Conservation (phyloP, 1,140 invertebrate species). For the Halesus radiatus region DNA sequence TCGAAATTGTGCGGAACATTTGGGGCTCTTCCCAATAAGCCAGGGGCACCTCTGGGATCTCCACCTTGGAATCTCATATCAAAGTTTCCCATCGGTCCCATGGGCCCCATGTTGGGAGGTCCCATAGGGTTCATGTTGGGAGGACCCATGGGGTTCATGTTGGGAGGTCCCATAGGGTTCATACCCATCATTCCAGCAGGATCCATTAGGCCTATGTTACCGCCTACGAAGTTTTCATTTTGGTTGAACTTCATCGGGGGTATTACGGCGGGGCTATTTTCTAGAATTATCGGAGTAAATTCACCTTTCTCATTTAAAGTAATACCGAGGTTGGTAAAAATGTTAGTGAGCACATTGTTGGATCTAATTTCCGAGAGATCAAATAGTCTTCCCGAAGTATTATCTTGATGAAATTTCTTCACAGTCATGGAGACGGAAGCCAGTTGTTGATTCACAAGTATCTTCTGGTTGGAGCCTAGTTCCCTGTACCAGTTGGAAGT, state of each 20-base stretch:
- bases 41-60: constrained; percentile 62
- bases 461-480: constrained; percentile 76
- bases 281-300: constrained; percentile 69
- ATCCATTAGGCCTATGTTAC: constrained; percentile 32
- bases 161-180: constrained; percentile 66
- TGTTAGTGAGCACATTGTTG: constrained; percentile 69
- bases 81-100: constrained; percentile 63
- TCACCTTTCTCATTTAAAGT: constrained; percentile 71
- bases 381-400: constrained; percentile 68
- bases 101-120: constrained; percentile 52
- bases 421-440: constrained; percentile 73
- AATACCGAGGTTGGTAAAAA: constrained; percentile 72
- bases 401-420: constrained; percentile 71
- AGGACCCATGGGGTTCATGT: constrained; percentile 62
- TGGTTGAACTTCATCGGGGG: constrained; percentile 65
- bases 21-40: constrained; percentile 67
- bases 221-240: constrained; percentile 60
- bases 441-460: constrained; percentile 77
- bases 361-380: constrained; percentile 69
- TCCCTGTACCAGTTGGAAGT: constrained; percentile 77
- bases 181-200: constrained; percentile 60
- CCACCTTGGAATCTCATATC: constrained; percentile 63
- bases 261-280: constrained; percentile 64
- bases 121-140: constrained; percentile 61
- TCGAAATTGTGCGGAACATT: constrained; percentile 68